These are phyloP conservation scores for Dryobota labecula DNA, from an alignment of 2,888 invertebrate species.

Conservation along the genomic window DNA sequence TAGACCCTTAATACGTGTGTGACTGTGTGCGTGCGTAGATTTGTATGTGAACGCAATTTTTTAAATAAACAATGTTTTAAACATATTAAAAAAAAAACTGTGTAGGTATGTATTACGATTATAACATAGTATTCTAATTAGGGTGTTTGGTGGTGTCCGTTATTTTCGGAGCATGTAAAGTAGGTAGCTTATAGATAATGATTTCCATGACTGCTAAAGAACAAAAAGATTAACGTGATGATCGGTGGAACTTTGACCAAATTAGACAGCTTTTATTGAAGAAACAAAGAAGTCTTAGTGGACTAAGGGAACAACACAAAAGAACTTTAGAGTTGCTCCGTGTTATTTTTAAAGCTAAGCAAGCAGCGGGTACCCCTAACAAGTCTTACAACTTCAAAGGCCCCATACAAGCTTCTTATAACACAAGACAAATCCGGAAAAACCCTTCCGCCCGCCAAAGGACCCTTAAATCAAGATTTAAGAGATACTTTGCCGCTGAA, in stretches of 20 bases:
- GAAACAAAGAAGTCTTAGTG: neutral
- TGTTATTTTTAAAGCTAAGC: neutral
- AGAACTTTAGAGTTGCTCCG: neutral
- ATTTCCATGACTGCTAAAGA: neutral
- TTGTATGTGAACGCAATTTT: too few relatives aligned
- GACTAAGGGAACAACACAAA: neutral
- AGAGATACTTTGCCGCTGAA: slow-evolving; percentile 18
- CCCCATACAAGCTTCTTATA: slow-evolving; percentile 10
- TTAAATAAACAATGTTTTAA: too few relatives aligned
- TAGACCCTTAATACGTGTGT: too few relatives aligned
- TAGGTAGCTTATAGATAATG: neutral
- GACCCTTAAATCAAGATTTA: slow-evolving; percentile 39
- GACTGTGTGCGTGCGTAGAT: too few relatives aligned
- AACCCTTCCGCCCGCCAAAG: slow-evolving; percentile 20
- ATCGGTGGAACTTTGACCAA: neutral
- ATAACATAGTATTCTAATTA: too few relatives aligned
- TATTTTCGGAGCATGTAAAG: too few relatives aligned
- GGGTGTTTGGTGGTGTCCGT: too few relatives aligned
- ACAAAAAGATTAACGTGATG: neutral
- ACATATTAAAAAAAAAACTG: too few relatives aligned
- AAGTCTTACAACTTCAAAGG: slow-evolving; percentile 11
- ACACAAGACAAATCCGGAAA: slow-evolving; percentile 23
- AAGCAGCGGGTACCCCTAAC: neutral
- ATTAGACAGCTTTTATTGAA: neutral
- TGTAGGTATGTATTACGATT: too few relatives aligned